Conservation (phyloP, 2,113 vertebrate genomes). For the Romanogobio albipinnatus region DNA sequence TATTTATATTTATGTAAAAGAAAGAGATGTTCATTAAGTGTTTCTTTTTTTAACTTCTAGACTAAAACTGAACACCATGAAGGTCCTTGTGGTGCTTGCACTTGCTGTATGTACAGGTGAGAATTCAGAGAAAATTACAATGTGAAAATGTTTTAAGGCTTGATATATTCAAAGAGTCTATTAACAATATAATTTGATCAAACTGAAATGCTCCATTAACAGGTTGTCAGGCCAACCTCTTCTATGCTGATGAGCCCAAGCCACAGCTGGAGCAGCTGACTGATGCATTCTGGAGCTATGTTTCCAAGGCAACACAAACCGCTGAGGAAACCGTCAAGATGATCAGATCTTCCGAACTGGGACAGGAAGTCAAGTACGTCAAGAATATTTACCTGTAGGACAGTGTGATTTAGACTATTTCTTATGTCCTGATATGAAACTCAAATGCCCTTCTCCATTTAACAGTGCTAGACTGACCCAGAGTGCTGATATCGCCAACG, state of each 20-base stretch:
- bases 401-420: too few relatives aligned
- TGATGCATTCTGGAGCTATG: conserved; percentile 72
- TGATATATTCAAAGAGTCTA: background rate
- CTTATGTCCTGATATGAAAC: too few relatives aligned
- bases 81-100: conserved; percentile 62
- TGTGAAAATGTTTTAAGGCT: background rate
- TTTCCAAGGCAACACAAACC: conserved; percentile 60
- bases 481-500: conserved; percentile 46
- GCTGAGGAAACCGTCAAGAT: conserved; percentile 63
- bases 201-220: conserved; percentile 5
- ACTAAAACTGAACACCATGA: conserved; percentile 64
- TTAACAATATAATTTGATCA: background rate
- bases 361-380: conserved; percentile 68
- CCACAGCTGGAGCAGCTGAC: conserved; percentile 64
- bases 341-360: conserved; percentile 63
- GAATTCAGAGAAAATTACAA: background rate
- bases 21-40: background rate
- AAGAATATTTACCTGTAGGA: background rate
- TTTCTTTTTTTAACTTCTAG: conserved; percentile 14
- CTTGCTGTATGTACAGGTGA: conserved; percentile 51
- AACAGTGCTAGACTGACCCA: conserved; percentile 48
- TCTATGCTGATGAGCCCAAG: conserved; percentile 65
- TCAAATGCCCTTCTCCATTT: background rate
- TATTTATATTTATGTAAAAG: background rate
- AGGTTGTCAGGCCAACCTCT: conserved; percentile 67